Evolutionary conservation across 2,113 vertebrate species (phyloP), one percentile per base, ranked within the genome.

Genomic region (Labrus mixtus): DNA sequence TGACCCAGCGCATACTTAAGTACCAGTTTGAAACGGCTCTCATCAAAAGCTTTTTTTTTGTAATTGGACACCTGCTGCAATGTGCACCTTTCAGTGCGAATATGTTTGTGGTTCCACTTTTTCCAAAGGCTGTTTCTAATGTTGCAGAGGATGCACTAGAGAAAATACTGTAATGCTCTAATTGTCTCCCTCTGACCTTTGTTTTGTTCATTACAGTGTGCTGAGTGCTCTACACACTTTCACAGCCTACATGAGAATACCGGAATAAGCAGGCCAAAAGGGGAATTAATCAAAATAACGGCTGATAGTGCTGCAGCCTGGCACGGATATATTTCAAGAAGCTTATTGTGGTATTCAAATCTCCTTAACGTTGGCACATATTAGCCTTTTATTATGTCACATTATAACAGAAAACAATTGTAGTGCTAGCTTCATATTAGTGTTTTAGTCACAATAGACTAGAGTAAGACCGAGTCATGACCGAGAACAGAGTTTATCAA

Each of bases 101-200:
- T 89, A 76, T 75, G 85, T 67, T 57, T 68, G 57, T 79, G 65
- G 71, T 63, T 25, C 51, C 68, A 72, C 64, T 68, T 80, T 87
- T 81, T 82, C 50, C 59, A 68, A 59, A 58, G 66, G 78, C 58
- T 65, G 60, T 74, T 82, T 79, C 41, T 66, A 79, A 85, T 84
- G 79, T 80, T 87, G 62, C 19, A 45, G 22, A 67, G 79, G 81
- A 84, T 79, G 72, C 80, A 78, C 67, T 20, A 22, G 76, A 78
- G 77, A 78, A 79, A 91, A 82, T 68, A 56, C 76, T 83, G 74
- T 82, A 76, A 81, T 82, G 57, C 75, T 81, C 75, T 89, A 91
- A 94, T 91, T 93, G 87, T 86, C 83, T 91, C 82, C 59, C 79
- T 56, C 58, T 90, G 86, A 91, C 90, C 86, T 92, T 92, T 89